phyloP scores from a whole-genome alignment of 2,888 invertebrate genomes.

The Steinernema carpocapsae region DNA sequence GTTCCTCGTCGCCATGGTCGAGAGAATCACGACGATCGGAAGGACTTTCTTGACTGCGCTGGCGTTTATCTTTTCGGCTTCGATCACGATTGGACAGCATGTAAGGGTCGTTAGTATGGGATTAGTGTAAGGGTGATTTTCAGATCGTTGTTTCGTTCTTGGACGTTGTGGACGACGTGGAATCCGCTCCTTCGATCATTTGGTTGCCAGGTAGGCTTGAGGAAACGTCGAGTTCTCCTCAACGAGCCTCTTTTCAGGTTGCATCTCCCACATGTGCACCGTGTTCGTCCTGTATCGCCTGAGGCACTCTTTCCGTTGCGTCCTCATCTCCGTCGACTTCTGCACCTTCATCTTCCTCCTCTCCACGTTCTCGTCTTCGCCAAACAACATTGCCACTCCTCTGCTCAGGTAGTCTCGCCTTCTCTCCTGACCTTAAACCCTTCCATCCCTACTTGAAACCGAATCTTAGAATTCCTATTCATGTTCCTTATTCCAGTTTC shows the following conservation, averaged over 20 bases:
- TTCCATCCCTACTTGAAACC: no score
- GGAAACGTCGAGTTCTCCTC: neutral
- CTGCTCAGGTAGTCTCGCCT: conserved; percentile 1
- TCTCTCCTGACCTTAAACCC: neutral
- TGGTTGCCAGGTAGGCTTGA: conserved; percentile 59
- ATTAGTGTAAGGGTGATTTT: conserved; percentile 29
- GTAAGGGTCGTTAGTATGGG: conserved; percentile 47
- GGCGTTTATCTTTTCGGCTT: conserved; percentile 79
- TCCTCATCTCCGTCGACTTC: conserved; percentile 61
- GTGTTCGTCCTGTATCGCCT: conserved; percentile 65
- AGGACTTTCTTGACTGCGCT: conserved; percentile 80
- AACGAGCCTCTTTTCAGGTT: conserved; percentile 45
- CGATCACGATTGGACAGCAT: conserved; percentile 67
- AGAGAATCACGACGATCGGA: conserved; percentile 46
- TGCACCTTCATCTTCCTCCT: conserved; percentile 61
- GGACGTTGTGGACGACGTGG: conserved; percentile 41
- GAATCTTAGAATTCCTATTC: no score
- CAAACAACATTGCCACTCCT: conserved; percentile 19
- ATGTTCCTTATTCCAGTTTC: conserved; percentile 49
- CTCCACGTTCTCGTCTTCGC: conserved; percentile 58
- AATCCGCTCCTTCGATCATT: conserved; percentile 58
- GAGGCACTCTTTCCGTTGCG: conserved; percentile 64
- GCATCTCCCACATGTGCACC: conserved; percentile 62
- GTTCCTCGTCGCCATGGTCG: conserved; percentile 55
- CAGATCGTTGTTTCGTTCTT: conserved; percentile 47